Evolutionary conservation across 2,888 invertebrate genomes (phyloP), one percentile per base, ranked within the genome.

Genomic region (Hoplodrina ambigua): DNA sequence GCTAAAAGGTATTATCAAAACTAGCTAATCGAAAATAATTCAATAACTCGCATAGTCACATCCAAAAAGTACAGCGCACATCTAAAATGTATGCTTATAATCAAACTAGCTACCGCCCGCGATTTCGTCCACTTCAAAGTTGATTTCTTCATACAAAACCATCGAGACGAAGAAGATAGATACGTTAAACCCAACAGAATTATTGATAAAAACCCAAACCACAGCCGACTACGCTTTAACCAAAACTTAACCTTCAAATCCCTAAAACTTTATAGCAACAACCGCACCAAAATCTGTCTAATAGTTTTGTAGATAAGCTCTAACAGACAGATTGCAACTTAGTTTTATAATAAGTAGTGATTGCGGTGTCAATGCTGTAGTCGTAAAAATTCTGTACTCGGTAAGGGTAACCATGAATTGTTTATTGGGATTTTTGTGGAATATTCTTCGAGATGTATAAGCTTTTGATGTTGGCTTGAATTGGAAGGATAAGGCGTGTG

Each of bases 321-420:
- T 53, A 54, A 69, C 60, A 54, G 67, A 58, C 68, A 60, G 56
- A 74, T 30, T 60, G 37, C 52, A 46, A 49, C 11, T 52, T 53
- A 62, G 49, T 50, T 60, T 53, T 60, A 25, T 57, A 79, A 46
- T 57, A 68, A 44, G 30, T 62, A 54, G 60, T 25, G 61, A 73
- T 68, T 79, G 59, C 52, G 77, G 77, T 75, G 80, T 80, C 69
- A 80, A 75, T 54, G 80, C 55, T 58, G 17, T 1, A 4, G 33
- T 56, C 62, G 59, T 78, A 80, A 69, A 69, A 80, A 59, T 49
- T 54, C 46, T 65, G 30, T 62, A 53, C 41, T 59, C 11, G 0
- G n/a, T 65, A 80, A n/a, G 75, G 49, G 65, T 8, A 46, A 69
- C 77, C 76, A 80, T 62, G 49, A 53, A 0, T 56, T 50, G 2